Percentiles rank a stretch among this genome's conserved stretches.
Evolutionary conservation across 2,888 invertebrate genomes (phyloP).

Genomic region (Branchinecta sandiegonensis): DNA sequence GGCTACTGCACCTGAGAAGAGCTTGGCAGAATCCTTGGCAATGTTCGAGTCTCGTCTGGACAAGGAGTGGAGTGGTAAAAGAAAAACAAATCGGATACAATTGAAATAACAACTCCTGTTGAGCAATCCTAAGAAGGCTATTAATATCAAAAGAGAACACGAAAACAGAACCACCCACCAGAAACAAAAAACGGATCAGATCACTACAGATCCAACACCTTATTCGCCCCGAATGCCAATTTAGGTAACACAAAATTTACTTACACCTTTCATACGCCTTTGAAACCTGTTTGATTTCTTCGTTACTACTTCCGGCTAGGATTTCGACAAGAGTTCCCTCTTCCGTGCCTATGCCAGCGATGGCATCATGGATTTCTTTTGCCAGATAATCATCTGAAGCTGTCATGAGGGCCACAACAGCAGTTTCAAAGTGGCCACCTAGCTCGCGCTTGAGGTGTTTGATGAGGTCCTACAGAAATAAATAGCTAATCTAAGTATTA

Average conservation of each 20-base stretch:
- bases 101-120: too few species aligned
- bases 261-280: conserved; percentile 9
- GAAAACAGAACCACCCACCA: too few species aligned
- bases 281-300: conserved; percentile 47
- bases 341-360: conserved; percentile 68
- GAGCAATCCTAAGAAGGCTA: too few species aligned
- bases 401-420: conserved; percentile 66
- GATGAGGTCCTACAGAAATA: conserved; percentile 47
- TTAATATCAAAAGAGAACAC: too few species aligned
- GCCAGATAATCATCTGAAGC: conserved; percentile 71
- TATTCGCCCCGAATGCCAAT: too few species aligned
- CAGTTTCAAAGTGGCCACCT: conserved; percentile 70
- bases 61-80: too few species aligned
- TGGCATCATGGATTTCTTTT: conserved; percentile 64
- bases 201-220: too few species aligned
- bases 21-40: too few species aligned
- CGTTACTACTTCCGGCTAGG: conserved; percentile 70
- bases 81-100: too few species aligned
- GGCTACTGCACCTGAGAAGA: too few species aligned
- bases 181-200: too few species aligned
- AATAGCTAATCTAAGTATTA: background rate
- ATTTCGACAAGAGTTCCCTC: conserved; percentile 76
- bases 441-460: conserved; percentile 75
- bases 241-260: background rate
- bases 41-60: too few species aligned